Evolutionary conservation across 2,888 invertebrate species (phyloP).

Genomic region (Drosophila limbata): DNA sequence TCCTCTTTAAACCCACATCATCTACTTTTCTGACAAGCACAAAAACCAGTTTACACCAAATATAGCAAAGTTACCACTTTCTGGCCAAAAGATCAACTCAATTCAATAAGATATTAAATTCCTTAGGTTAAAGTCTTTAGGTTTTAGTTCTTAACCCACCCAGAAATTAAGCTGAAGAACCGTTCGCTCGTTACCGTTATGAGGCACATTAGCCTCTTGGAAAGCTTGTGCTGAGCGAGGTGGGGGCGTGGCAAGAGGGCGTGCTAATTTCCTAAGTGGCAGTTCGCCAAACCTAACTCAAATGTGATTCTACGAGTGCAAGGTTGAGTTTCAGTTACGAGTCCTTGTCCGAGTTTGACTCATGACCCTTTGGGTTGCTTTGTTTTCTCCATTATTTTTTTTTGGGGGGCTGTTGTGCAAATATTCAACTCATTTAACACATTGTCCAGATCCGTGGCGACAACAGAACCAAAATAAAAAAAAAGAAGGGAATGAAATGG

Average conservation of each 20-base stretch:
- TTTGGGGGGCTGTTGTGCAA: constrained; percentile 39
- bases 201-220: constrained; percentile 43
- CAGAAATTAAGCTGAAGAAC: constrained; percentile 8
- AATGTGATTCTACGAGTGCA: constrained; percentile 12
- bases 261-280: constrained; percentile 64
- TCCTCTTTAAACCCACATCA: not conserved
- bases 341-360: constrained; percentile 6
- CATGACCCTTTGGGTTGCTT: constrained; percentile 1
- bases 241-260: constrained; percentile 11
- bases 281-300: constrained; percentile 31
- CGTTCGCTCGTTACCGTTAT: constrained; percentile 52
- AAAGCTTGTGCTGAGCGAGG: too few relatives aligned
- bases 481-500: not conserved
- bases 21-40: not conserved
- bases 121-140: too few relatives aligned
- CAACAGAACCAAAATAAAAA: constrained; percentile 14
- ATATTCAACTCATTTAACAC: constrained; percentile 77
- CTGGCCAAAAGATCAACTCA: not conserved
- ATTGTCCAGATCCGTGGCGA: constrained; percentile 64
- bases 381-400: constrained; percentile 2
- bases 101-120: constrained; percentile 2
- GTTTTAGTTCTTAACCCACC: constrained; percentile 9
- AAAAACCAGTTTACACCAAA: not conserved
- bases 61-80: not conserved
- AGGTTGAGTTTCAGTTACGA: not conserved